Evolutionary conservation across 2,113 vertebrate species (phyloP).

Genomic region (Rissa tridactyla): DNA sequence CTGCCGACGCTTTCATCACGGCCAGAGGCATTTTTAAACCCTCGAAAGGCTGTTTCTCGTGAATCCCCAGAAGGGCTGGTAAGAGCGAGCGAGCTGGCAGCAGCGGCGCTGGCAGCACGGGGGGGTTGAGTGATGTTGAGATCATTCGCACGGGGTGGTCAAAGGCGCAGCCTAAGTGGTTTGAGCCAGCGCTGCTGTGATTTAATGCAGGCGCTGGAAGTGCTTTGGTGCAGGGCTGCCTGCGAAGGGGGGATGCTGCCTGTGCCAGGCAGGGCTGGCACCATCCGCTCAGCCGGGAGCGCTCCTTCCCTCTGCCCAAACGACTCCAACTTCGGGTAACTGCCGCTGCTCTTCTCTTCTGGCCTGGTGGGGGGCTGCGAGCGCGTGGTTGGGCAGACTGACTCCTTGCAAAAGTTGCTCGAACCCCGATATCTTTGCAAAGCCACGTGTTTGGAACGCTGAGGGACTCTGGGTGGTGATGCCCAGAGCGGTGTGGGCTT

Average conservation of each 20-base stretch:
- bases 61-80: background rate
- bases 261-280: background rate
- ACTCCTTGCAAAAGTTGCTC: background rate
- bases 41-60: background rate
- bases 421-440: background rate
- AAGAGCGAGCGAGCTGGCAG: background rate
- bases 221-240: background rate
- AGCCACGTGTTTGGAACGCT: background rate
- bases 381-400: fast-evolving
- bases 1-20: fast-evolving
- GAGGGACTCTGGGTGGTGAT: background rate
- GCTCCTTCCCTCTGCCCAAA: background rate
- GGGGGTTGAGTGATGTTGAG: background rate
- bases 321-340: background rate
- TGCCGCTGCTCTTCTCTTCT: background rate
- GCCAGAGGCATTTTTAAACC: background rate
- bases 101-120: background rate
- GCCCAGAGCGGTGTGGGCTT: background rate
- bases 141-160: background rate
- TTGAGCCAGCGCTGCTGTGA: background rate
- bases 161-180: background rate
- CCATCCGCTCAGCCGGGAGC: fast-evolving
- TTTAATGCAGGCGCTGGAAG: background rate
- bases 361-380: fast-evolving
- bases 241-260: background rate